These are phyloP conservation scores for Nematolebias whitei DNA, from an alignment of 2,113 vertebrate genomes.

Conservation along the genomic window DNA sequence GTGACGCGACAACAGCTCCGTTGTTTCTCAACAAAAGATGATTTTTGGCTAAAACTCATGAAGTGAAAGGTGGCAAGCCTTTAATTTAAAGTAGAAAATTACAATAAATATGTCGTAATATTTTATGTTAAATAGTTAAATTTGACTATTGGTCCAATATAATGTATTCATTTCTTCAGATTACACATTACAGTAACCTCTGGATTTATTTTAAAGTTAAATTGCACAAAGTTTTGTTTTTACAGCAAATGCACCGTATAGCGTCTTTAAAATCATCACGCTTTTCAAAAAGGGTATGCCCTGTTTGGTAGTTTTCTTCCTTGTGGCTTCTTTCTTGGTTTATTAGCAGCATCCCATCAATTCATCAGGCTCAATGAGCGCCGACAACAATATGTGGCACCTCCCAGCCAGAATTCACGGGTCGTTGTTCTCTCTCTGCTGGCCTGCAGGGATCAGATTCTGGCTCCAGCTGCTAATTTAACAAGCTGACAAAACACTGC, in stretches of 20 bases:
- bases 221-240: neutral
- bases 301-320: neutral
- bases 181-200: too few relatives aligned
- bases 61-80: too few relatives aligned
- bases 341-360: conserved; percentile 8
- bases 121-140: too few relatives aligned
- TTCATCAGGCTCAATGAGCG: conserved; percentile 15
- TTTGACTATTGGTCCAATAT: neutral
- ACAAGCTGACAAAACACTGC: conserved; percentile 16
- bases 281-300: neutral
- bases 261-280: neutral
- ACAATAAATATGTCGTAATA: too few relatives aligned
- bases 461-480: conserved; percentile 16
- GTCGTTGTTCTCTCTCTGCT: conserved; percentile 15
- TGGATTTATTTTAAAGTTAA: neutral
- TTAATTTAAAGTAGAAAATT: too few relatives aligned
- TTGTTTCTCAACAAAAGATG: too few relatives aligned
- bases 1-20: too few relatives aligned
- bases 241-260: neutral
- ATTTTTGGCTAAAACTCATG: too few relatives aligned
- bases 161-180: too few relatives aligned
- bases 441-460: neutral
- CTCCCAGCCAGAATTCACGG: conserved; percentile 28
- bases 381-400: conserved; percentile 23
- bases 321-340: neutral